Evolutionary conservation across 2,113 vertebrate species (phyloP), one percentile per base, ranked within the genome.

Genomic region (Psittacula cyanocephala): DNA sequence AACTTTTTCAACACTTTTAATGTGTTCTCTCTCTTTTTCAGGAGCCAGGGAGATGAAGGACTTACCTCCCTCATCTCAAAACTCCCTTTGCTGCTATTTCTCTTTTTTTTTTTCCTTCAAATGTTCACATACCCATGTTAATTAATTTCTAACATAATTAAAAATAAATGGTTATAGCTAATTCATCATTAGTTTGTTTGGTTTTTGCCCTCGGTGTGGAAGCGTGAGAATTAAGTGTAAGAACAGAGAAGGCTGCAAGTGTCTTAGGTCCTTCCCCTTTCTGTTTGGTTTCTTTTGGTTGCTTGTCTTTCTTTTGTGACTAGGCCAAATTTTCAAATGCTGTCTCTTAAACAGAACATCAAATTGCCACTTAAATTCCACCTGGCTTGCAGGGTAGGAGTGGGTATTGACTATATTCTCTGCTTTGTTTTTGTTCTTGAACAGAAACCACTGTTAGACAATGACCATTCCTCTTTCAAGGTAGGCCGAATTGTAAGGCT

Each of bases 1-100:
- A 89, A 57, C 20, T 86, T 88, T 49, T 93, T 83, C 93, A 93
- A n/a, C 65, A 23, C 65, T 82, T 96, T 87, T 95, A 95, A 97
- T 97, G 92, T 97, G 70, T 96, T 97, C 94, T 97, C 91, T 97
- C 90, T 97, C 87, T 97, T 69, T 97, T 97, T 96, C 96, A 97
- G 97, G 95, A 97, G 89, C 97, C 96, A 97, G 95, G 95, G 96
- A 97, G 95, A 92, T 96, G 92, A 95, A 96, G 91, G 95, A 94
- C 95, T 97, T 95, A 64, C 71, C 95, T 96, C 91, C 91, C 92
- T 94, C 88, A 95, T 96, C 95, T 96, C 96, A 95, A 96, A 93
- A 91, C 78, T 95, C 94, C 86, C 43, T 91, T 97, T 96, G 95
- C 89, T 97, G 91, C 89, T 89, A 93, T 93, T 96, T 62, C 77